Evolutionary conservation across 2,797 vertebrate genomes (phyloP), one percentile per base, ranked within the genome.

Genomic region (Etheostoma perlongum): DNA sequence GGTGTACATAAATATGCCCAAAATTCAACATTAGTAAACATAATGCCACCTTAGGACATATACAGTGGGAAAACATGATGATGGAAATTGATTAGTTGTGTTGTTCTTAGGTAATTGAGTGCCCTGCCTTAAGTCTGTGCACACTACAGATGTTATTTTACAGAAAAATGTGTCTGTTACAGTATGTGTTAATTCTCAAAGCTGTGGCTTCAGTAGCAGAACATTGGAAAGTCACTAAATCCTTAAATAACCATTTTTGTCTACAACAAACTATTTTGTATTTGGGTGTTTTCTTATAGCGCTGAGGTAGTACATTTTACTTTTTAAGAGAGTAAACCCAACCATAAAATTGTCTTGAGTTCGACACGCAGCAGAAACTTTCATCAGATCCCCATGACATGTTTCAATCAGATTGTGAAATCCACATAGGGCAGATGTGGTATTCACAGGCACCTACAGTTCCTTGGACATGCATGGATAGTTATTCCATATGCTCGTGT

Each of bases 331-430:
- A 69, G 27, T 9, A 23, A 6, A 48, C 11, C 9, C 21, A 48
- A 57, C 5, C 36, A 42, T 68, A 18, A 72, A 51, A 54, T 33
- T 51, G 9, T 42, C 44, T 49, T 2, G 12, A 53, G 65, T 68
- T 36, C 10, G 36, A 47, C 23, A 21, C 4, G 0, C 19, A 2
- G 12, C 60, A 19, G 27, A 47, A 60, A 4, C 33, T 57, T 48
- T 33, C 15, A 62, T 42, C 18, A 42, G 30, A 47, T 55, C 42
- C 66, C 27, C n/a, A 5, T 49, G 46, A 69, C 48, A 74, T n/a
- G 16, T 36, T 76, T 65, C 14, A 21, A 14, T 71, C 15, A 54
- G 9, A 59, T 18, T 65, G 49, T 60, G 42, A 48, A 62, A 53
- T 49, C 25, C 49, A 25, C 53, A 13, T 21, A 0, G 14, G 36